A percentile compares a stretch with the other conserved stretches of the same genome.
phyloP scores from a whole-genome alignment of 2,888 invertebrate species.

The Ormyrus rosae region DNA sequence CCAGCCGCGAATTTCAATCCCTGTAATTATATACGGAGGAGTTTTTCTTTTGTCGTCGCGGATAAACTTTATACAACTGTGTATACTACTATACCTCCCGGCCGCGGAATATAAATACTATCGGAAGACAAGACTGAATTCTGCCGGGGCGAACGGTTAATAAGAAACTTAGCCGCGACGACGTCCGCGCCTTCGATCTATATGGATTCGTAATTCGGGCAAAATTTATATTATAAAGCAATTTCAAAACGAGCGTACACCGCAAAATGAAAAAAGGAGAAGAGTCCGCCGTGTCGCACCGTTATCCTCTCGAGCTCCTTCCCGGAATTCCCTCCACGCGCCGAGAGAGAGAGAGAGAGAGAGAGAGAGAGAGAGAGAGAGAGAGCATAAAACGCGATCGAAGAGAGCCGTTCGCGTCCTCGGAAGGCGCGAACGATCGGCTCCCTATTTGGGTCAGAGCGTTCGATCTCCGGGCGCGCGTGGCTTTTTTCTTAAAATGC shows the following conservation, averaged over 20 bases:
- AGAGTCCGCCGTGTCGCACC: not conserved
- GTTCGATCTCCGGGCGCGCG: slow-evolving; percentile 13
- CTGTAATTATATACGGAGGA: not conserved
- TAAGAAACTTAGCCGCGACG: no score
- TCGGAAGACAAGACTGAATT: no score
- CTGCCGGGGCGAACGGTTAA: no score
- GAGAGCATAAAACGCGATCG: not conserved
- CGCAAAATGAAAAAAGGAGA: not conserved
- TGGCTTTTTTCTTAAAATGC: slow-evolving; percentile 10
- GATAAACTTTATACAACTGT: not conserved
- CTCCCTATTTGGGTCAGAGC: slow-evolving; percentile 32
- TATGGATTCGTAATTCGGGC: no score
- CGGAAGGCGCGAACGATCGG: no score
- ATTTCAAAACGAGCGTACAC: not conserved
- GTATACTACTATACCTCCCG: no score
- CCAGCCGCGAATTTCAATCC: slow-evolving; percentile 16
- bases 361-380: not conserved
- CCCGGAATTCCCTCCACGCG: no score
- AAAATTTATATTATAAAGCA: not conserved
- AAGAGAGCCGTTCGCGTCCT: not conserved
- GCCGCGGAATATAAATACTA: no score
- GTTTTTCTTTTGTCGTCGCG: not conserved
- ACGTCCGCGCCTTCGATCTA: no score
- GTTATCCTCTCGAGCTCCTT: no score
- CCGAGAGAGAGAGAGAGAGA: not conserved